A percentile compares a stretch with the other conserved stretches of the same genome.
Evolutionary conservation across 2,113 vertebrate species (phyloP).

Genomic region (Alethe castanea): DNA sequence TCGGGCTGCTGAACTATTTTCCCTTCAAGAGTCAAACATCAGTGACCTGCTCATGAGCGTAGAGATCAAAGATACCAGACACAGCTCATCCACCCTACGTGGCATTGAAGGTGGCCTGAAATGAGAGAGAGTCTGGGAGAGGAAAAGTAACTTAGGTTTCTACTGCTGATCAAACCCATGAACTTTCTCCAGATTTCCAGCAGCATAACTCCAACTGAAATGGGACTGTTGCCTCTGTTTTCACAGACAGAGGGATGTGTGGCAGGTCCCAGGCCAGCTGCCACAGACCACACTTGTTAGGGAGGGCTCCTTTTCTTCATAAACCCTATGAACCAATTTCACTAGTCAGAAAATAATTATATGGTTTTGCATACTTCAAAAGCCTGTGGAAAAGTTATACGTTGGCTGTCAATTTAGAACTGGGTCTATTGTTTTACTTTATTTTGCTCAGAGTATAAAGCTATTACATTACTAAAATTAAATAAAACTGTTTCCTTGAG

Average conservation of each 20-base stretch:
- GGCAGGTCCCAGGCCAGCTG: constrained; percentile 4
- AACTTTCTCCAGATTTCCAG: constrained; percentile 14
- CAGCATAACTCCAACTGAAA: constrained; percentile 4
- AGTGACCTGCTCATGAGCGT: neutral
- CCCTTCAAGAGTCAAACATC: neutral
- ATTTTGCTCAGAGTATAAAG: constrained; percentile 55
- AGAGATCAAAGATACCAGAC: neutral
- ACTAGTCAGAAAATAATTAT: constrained; percentile 53
- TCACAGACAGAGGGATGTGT: neutral
- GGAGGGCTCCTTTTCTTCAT: neutral
- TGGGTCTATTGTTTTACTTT: constrained; percentile 42
- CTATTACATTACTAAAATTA: constrained; percentile 47
- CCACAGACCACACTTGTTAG: neutral
- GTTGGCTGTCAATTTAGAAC: constrained; percentile 40
- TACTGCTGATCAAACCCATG: neutral
- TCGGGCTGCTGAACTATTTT: neutral
- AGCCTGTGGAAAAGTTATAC: neutral
- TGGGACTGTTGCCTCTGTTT: neutral
- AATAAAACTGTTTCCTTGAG: constrained; percentile 49
- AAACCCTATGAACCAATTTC: neutral
- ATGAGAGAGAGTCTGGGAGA: neutral
- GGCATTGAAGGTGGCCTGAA: neutral
- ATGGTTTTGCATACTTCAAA: constrained; percentile 41
- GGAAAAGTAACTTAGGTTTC: neutral
- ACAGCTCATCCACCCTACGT: neutral